These are phyloP conservation scores for Colletes collaris DNA, from an alignment of 2,888 invertebrate species.

Conservation along the genomic window DNA sequence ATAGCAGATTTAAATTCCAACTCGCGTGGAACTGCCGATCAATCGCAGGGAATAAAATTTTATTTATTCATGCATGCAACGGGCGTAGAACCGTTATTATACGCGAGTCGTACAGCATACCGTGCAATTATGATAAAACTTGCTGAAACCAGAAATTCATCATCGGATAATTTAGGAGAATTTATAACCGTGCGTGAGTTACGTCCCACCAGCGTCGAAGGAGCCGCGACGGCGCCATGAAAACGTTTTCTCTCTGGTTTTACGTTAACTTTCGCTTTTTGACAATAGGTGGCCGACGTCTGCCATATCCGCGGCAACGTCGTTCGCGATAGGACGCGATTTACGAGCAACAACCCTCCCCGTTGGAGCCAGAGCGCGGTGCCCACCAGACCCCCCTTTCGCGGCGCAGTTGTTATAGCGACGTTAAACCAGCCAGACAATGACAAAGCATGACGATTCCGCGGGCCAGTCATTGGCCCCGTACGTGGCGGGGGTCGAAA, in stretches of 20 bases:
- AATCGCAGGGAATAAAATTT: too few relatives aligned
- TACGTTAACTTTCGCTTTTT: constrained; percentile 56
- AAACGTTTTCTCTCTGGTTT: constrained; percentile 1
- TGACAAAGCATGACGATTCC: constrained; percentile 67
- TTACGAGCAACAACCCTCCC: constrained; percentile 66
- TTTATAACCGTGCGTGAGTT: too few relatives aligned
- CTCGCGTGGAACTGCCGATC: too few relatives aligned
- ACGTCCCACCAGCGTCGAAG: too few relatives aligned
- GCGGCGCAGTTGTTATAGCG: constrained; percentile 64
- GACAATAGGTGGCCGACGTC: constrained; percentile 51
- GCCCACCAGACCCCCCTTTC: constrained; percentile 1
- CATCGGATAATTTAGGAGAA: too few relatives aligned
- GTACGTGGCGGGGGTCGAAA: constrained; percentile 48
- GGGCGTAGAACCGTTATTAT: too few relatives aligned
- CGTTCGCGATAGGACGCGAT: constrained; percentile 64
- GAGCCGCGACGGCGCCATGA: neutral
- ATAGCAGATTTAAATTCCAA: too few relatives aligned
- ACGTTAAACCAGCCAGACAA: constrained; percentile 75
- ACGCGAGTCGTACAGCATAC: too few relatives aligned
- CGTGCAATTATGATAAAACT: too few relatives aligned
- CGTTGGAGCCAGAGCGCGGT: constrained; percentile 21
- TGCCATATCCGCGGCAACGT: constrained; percentile 59
- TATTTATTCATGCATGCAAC: too few relatives aligned
- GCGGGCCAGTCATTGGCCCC: constrained; percentile 48
- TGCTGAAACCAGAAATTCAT: too few relatives aligned